Evolutionary conservation across 1,140 invertebrate genomes (phyloP).

Genomic region (Tigriopus japonicus): DNA sequence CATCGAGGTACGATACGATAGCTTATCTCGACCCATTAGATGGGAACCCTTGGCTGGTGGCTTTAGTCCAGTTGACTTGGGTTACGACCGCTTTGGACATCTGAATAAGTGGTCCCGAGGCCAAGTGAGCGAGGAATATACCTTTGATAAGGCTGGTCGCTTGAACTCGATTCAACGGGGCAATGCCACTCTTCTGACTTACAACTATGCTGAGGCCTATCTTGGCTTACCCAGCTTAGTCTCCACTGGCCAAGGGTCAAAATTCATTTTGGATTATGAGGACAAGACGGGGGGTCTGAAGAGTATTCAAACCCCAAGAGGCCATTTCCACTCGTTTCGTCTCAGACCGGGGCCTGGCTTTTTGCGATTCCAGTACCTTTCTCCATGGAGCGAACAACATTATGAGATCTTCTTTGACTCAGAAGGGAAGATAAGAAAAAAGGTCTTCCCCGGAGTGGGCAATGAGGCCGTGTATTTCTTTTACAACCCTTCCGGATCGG

Average conservation of each 20-base stretch:
- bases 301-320: slow-evolving; percentile 68
- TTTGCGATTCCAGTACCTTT: slow-evolving; percentile 78
- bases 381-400: slow-evolving; percentile 66
- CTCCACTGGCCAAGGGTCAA: slow-evolving; percentile 62
- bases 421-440: slow-evolving; percentile 61
- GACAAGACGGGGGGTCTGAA: slow-evolving; percentile 60
- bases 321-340: slow-evolving; percentile 77
- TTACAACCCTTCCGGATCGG: slow-evolving; percentile 55
- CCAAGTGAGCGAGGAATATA: slow-evolving; percentile 56
- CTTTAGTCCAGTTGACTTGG: slow-evolving; percentile 47
- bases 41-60: slow-evolving; percentile 44
- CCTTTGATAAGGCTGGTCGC: slow-evolving; percentile 65
- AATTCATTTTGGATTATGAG: slow-evolving; percentile 78
- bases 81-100: slow-evolving; percentile 78
- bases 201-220: background rate
- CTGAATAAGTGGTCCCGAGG: slow-evolving; percentile 84
- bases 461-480: slow-evolving; percentile 57
- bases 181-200: slow-evolving; percentile 34
- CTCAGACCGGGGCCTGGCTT: slow-evolving; percentile 74
- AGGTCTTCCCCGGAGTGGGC: slow-evolving; percentile 21
- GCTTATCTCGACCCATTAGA: slow-evolving; percentile 60
- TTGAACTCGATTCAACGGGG: slow-evolving; percentile 66
- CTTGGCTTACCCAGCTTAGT: background rate
- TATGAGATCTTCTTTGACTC: slow-evolving; percentile 78
- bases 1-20: slow-evolving; percentile 75